Base-by-base conservation (phyloP, 92 coral and sea anemone species). In the Porites evermanni region DNA sequence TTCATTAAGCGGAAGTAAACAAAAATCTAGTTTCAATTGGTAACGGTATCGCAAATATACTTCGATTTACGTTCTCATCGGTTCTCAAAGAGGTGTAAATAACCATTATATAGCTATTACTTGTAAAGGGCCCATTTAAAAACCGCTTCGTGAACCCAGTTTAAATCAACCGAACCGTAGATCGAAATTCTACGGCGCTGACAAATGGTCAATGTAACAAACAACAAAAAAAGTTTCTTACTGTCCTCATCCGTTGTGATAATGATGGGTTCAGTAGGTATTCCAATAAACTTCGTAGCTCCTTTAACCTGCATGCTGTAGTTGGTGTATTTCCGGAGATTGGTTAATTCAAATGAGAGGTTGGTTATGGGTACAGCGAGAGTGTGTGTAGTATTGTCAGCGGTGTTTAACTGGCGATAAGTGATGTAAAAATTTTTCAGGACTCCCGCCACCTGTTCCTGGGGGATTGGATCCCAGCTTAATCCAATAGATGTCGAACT, bases 401-500 rank as follows among this genome's bases (percentile, higher is more conserved):
- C 47, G 60, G 79, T 69, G 70, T 80, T 69, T 64, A 88, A 60
- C 69, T 83, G 78, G 50, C 65, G 80, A 88, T 94, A 94, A 11
- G 76, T 23, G 4, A 94, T 81, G 13, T 80, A 21, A 77, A 92
- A 96, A 73, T 81, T 80, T 44, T 81, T 81, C 47, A 96, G 69
- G 26, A 96, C 64, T 70, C 98, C 98, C 13, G 95, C 94, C 13
- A 89, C 93, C 66, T 75, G 80, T 19, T 32, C 61, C 29, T 59
- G 53, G 54, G 92, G 77, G 47, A 95, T 86, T 17, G 86, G 79
- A 50, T 67, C 61, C 98, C 98, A 95, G 19, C 77, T 78, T 14
- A 95, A 74, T 38, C 53, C 70, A 59, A 95, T 83, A 61, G 89
- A 88, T 1, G 97, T 93, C 12, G 98, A 91, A 26, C 94, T 95